Conservation (phyloP, 2,797 vertebrate species). For the Dendrocincla tyrannina region DNA sequence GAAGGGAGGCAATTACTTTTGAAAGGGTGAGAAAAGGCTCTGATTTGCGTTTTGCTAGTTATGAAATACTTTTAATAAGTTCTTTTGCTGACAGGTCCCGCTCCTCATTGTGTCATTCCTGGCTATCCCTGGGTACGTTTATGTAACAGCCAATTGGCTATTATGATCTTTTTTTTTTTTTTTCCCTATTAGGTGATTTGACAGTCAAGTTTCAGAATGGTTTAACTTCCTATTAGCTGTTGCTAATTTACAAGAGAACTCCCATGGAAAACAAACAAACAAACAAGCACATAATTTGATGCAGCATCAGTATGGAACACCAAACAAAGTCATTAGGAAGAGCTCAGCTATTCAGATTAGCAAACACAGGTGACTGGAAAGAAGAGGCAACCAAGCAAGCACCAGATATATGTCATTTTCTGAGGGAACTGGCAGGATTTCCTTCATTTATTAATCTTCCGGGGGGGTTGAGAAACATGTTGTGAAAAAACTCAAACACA, state of each 20-base stretch:
- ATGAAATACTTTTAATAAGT: constrained; percentile 57
- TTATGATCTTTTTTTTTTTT: constrained; percentile 11
- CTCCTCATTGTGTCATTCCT: constrained; percentile 11
- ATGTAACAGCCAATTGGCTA: constrained; percentile 53
- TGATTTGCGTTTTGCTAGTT: constrained; percentile 12
- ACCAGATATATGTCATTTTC: background rate
- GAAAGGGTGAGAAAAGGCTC: background rate
- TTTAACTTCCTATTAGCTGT: constrained; percentile 64
- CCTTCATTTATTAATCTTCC: background rate
- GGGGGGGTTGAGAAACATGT: background rate
- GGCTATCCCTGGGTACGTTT: constrained; percentile 34
- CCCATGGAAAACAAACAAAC: constrained; percentile 43
- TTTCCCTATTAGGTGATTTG: constrained; percentile 24
- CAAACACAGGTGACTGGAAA: constrained; percentile 14
- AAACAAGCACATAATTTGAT: constrained; percentile 54
- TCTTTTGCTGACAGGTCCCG: background rate
- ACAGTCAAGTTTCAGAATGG: constrained; percentile 57
- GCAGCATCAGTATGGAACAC: constrained; percentile 47
- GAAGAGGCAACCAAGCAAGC: background rate
- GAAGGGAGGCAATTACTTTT: constrained; percentile 6
- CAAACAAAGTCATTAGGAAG: constrained; percentile 59
- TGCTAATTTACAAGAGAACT: constrained; percentile 66
- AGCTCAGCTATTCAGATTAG: constrained; percentile 26
- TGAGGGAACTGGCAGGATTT: background rate
- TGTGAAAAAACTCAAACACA: background rate